Evolutionary conservation across 2,113 vertebrate species (phyloP).

Genomic region (Stercorarius parasiticus): DNA sequence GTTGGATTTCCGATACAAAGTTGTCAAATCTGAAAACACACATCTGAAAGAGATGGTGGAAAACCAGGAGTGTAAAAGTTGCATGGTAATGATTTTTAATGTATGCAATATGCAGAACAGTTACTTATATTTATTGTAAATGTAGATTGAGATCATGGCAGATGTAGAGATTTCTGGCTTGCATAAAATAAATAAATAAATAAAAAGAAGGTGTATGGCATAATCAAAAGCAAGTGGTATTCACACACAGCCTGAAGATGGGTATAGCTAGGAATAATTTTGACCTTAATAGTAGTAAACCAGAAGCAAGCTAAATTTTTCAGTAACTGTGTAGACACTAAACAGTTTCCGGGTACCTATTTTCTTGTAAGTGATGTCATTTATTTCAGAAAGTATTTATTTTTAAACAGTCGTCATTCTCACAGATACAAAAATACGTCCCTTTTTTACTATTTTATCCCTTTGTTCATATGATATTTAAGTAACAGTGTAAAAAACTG

Average conservation of each 20-base stretch:
- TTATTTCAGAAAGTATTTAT: not conserved
- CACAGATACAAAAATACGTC: not conserved
- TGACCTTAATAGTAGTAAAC: not conserved
- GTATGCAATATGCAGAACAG: not conserved
- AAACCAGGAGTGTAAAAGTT: slow-evolving; percentile 36
- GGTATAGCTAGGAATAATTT: not conserved
- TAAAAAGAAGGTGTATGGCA: not conserved
- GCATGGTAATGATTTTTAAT: slow-evolving; percentile 47
- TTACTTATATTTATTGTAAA: not conserved
- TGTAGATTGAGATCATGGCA: not conserved
- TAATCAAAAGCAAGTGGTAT: not conserved
- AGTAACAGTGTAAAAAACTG: not conserved
- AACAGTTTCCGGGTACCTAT: not conserved
- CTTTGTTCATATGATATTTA: not conserved
- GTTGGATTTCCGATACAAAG: slow-evolving; percentile 44
- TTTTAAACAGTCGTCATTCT: not conserved
- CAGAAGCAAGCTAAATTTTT: not conserved
- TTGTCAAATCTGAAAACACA: slow-evolving; percentile 61
- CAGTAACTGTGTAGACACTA: not conserved
- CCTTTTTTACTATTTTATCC: not conserved
- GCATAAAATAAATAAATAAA: not conserved
- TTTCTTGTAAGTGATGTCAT: not conserved
- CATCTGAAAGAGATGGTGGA: slow-evolving; percentile 70
- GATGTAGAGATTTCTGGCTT: not conserved
- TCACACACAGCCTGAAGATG: not conserved